Percentiles rank a stretch among this genome's conserved stretches.
phyloP scores from a whole-genome alignment of 2,888 invertebrate genomes.

The Adela reaumurella region DNA sequence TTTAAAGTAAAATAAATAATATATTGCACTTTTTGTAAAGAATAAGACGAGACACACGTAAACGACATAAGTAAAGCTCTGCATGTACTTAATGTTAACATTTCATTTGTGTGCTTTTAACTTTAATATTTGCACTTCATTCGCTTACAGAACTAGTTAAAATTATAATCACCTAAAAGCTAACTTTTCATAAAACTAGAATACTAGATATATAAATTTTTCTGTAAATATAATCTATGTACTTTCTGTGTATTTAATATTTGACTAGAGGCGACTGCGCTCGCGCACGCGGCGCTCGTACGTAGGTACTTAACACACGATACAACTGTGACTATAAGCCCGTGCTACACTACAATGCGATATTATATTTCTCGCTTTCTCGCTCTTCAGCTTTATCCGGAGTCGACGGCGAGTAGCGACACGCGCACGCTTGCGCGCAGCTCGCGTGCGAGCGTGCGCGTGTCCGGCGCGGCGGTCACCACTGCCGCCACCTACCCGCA shows the following conservation, averaged over 20 bases:
- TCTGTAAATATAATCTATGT: constrained; percentile 60
- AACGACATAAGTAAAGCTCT: constrained; percentile 8
- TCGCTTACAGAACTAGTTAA: constrained; percentile 28
- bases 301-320: no score
- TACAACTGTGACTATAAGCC: not conserved
- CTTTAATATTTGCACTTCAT: constrained; percentile 1
- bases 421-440: no score
- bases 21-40: constrained; percentile 36
- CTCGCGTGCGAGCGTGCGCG: no score
- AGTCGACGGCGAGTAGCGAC: no score
- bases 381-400: no score
- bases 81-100: constrained; percentile 13
- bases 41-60: constrained; percentile 1
- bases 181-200: constrained; percentile 34
- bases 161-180: constrained; percentile 45
- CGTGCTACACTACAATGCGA: not conserved
- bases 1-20: constrained; percentile 35
- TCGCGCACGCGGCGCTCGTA: not conserved
- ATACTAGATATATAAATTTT: constrained; percentile 56
- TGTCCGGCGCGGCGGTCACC: no score
- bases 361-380: no score
- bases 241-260: constrained; percentile 42
- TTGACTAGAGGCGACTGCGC: constrained; percentile 47
- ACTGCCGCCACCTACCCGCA: no score
- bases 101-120: constrained; percentile 16